phyloP scores from a whole-genome alignment of 35 echinoderm and acorn worm species.

The Lytechinus pictus region DNA sequence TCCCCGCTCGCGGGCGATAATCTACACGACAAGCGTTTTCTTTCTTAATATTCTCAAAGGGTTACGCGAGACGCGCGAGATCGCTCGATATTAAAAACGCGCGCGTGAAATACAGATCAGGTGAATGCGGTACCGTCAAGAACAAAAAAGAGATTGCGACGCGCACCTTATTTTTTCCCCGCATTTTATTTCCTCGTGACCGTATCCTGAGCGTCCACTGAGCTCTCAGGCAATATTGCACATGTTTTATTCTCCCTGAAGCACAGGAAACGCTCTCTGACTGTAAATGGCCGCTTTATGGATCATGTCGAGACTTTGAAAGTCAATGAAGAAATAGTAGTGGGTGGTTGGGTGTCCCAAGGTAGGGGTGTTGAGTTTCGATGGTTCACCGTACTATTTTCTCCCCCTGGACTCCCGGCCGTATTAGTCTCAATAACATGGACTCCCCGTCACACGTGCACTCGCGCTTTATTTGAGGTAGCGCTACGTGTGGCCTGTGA shows the following conservation, averaged over 20 bases:
- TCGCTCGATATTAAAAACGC: constrained; percentile 44
- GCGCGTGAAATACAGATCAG: constrained; percentile 21
- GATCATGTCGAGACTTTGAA: constrained; percentile 46
- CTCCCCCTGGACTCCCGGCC: constrained; percentile 34
- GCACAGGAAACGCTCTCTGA: constrained; percentile 29
- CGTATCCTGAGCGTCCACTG: not conserved
- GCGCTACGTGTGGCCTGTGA: constrained; percentile 15
- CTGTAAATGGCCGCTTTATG: constrained; percentile 52
- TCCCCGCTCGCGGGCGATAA: not conserved
- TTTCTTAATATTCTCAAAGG: constrained; percentile 23
- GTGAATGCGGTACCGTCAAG: not conserved
- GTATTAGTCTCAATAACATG: constrained; percentile 51
- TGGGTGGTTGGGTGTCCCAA: constrained; percentile 23
- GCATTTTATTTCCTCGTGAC: not conserved
- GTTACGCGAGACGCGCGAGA: constrained; percentile 33
- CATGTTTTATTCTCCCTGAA: not conserved
- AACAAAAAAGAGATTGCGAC: not conserved
- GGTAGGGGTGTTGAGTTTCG: constrained; percentile 31
- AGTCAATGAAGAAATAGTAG: constrained; percentile 38
- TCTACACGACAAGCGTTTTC: constrained; percentile 33
- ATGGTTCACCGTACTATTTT: constrained; percentile 44
- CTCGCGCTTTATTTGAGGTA: constrained; percentile 33
- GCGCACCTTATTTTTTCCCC: constrained; percentile 29
- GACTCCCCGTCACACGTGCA: constrained; percentile 6
- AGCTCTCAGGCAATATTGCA: constrained; percentile 40